These are phyloP conservation scores for Sciurus vulgaris DNA, from an alignment of 2,797 vertebrate species.

Conservation along the genomic window DNA sequence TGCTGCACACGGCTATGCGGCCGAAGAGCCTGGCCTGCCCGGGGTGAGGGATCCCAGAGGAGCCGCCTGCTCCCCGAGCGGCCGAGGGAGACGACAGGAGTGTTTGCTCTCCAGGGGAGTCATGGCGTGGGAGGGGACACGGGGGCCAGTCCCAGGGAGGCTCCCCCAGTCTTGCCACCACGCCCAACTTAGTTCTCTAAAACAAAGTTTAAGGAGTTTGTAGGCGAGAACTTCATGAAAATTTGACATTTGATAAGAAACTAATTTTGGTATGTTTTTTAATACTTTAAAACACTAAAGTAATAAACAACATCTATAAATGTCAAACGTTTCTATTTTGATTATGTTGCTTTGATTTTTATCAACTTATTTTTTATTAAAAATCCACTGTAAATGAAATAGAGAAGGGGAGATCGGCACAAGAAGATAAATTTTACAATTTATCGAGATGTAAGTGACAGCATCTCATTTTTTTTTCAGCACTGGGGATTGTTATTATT, in stretches of 20 bases:
- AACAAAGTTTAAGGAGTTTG: conserved; percentile 61
- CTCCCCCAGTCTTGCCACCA: background rate
- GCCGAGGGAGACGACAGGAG: background rate
- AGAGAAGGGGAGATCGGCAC: background rate
- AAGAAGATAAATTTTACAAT: conserved; percentile 66
- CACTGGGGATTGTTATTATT: conserved; percentile 37
- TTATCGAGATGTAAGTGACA: conserved; percentile 59
- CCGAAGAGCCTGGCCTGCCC: accelerated
- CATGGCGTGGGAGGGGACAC: accelerated
- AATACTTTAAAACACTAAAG: conserved; percentile 77
- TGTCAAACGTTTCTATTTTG: conserved; percentile 79
- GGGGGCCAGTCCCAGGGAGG: accelerated
- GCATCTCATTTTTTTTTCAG: conserved; percentile 34
- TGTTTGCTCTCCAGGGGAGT: too few species aligned
- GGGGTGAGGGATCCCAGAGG: too few species aligned
- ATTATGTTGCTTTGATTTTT: conserved; percentile 80
- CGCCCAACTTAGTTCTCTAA: background rate
- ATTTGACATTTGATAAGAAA: conserved; percentile 81
- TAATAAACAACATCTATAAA: conserved; percentile 82
- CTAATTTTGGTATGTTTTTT: conserved; percentile 75
- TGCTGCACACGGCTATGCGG: accelerated
- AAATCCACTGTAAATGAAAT: conserved; percentile 78
- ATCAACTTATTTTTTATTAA: conserved; percentile 80
- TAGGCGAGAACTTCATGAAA: conserved; percentile 71
- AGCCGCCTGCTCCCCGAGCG: background rate